Evolutionary conservation across 2,888 invertebrate species (phyloP), one percentile per base, ranked within the genome.

Genomic region (Endomychus coccineus): DNA sequence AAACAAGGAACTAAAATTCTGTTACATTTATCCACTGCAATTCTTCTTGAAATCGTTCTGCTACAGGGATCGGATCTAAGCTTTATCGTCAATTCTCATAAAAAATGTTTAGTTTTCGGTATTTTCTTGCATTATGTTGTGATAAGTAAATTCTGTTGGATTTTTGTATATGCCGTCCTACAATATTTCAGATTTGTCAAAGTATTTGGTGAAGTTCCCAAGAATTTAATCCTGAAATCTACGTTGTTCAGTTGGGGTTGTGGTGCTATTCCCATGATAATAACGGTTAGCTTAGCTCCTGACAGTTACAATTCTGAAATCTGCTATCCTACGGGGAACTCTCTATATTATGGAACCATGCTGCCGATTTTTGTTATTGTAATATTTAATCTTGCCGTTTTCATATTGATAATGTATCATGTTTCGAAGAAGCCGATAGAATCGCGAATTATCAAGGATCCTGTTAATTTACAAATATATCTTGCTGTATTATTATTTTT

Each of bases 101-200:
- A 14, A 6, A 16, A 32, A 2, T 83, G 83, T 52, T 67, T 73
- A 56, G 50, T 73, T 5, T 59, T 75, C 1, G 80, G 80, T 2
- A 71, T 75, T 4, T 49, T 71, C 4, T 53, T 81, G 9, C 82
- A 82, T 53, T 82, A 81, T 54, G 71, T 78, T 9, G 71, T 80
- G 15, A 54, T 82, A 12, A 70, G 77, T 1, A 77, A 80, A 4
- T 82, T 81, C 57, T 73, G 74, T 46, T 83, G 82, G 83, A 82
- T 82, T 80, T 58, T 82, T 24, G 75, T 82, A 7, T 79, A 79
- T 32, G 81, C 79, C 2, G 67, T 78, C 1, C 56, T 81, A 16
- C 81, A 82, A 34, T 82, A 82, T 54, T 66, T 77, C 27, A 67
- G 77, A 32, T 70, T 81, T 44, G 81, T 83, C 12, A 69, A 73